Evolutionary conservation across 2,113 vertebrate species (phyloP), one percentile per base, ranked within the genome.

Genomic region (Cephalopterus ornatus): DNA sequence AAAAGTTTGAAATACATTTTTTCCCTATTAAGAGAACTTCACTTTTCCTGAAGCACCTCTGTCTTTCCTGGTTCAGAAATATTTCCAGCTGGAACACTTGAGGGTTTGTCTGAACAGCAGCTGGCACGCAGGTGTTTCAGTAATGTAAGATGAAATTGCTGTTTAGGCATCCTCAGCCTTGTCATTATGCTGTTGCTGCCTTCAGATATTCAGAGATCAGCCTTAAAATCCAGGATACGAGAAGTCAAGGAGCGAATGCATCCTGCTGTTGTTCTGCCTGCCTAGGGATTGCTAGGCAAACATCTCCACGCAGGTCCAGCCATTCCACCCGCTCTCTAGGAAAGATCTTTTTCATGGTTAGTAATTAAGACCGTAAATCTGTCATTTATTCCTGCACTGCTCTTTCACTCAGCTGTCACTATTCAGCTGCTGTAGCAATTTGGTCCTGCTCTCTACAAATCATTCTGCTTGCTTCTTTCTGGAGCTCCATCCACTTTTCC

Each of bases 341-440:
- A 90, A 94, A 88, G 52, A 56, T 71, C 50, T 67, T 44, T n/a
- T 58, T 95, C 78, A 62, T 0, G 5, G n/a, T 50, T 77, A 77
- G 88, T 71, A 96, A 94, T 77, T 96, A 56, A 6, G 59, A 74
- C 13, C 28, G 65, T 92, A 96, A 92, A 90, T 95, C 92, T 95
- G 85, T 96, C 72, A 88, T 92, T 90, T 95, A 72, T 90, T 86
- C 75, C 65, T 42, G 5, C 66, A 35, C 21, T 55, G 35, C 78
- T 80, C 35, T 92, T 92, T 62, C 20, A 3, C 52, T 82, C 72
- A 4, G 8, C 61, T 82, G 91, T 42, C 94, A 67, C 75, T 74
- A 14, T 55, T 91, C 84, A 52, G 93, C 71, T 63, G 33, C 65
- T 75, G 75, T 46, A 59, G 82, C 85, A 80, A 39, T 58, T 86